Conservation (phyloP, 2,113 vertebrate species). For the Symphodus melops region DNA sequence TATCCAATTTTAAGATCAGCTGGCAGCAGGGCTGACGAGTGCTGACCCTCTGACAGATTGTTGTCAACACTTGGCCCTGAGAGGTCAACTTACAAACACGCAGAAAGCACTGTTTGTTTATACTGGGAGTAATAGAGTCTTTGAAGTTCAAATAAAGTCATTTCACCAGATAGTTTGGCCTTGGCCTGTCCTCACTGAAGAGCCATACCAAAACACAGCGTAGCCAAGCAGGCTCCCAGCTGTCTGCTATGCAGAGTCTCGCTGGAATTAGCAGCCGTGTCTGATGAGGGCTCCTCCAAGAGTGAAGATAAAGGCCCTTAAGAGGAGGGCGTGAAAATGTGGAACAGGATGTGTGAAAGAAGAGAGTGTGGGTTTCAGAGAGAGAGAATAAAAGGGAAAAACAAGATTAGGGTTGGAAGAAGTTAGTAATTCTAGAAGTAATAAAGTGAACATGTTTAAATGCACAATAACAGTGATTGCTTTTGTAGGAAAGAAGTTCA, state of each 20-base stretch:
- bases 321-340: slow-evolving; percentile 16
- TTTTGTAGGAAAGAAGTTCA: slow-evolving; percentile 81
- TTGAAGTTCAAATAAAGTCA: slow-evolving; percentile 32
- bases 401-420: slow-evolving; percentile 18
- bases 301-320: slow-evolving; percentile 60
- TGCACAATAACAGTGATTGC: slow-evolving; percentile 17
- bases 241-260: slow-evolving; percentile 65
- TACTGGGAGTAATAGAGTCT: slow-evolving; percentile 16
- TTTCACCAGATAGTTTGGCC: slow-evolving; percentile 20
- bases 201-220: slow-evolving; percentile 39
- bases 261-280: slow-evolving; percentile 60
- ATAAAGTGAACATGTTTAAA: slow-evolving; percentile 2
- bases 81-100: slow-evolving; percentile 13
- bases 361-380: slow-evolving; percentile 3
- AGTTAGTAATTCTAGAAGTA: neutral
- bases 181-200: slow-evolving; percentile 28
- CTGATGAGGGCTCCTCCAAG: slow-evolving; percentile 39
- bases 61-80: neutral
- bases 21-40: neutral
- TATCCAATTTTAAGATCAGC: neutral
- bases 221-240: slow-evolving; percentile 59
- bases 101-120: slow-evolving; percentile 36
- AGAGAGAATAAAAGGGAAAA: neutral
- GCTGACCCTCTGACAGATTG: neutral
- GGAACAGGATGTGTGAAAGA: slow-evolving; percentile 4